These are phyloP conservation scores for Tricholauxania praeusta DNA, from an alignment of 2,888 invertebrate genomes.

Conservation along the genomic window DNA sequence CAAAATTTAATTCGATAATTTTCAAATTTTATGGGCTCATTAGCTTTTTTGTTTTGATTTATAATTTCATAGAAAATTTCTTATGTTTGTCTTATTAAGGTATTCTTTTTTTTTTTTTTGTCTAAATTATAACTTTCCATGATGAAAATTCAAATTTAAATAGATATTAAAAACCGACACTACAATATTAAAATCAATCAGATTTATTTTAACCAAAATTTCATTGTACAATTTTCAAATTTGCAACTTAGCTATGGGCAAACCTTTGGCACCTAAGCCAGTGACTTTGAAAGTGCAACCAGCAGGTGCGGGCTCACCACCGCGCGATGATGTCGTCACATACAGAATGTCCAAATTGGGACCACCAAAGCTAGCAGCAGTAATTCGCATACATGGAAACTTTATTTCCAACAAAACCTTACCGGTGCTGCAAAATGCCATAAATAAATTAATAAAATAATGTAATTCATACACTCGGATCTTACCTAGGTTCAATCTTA, in stretches of 20 bases:
- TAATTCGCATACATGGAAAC: slow-evolving; percentile 76
- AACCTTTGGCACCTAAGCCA: slow-evolving; percentile 72
- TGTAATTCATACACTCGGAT: slow-evolving; percentile 46
- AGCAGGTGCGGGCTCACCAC: slow-evolving; percentile 62
- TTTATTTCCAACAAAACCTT: slow-evolving; percentile 72
- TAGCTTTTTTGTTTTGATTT: no score
- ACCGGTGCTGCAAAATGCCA: slow-evolving; percentile 57
- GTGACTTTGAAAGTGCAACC: slow-evolving; percentile 74
- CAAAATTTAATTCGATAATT: no score
- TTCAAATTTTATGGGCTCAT: no score
- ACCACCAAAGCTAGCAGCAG: slow-evolving; percentile 81
- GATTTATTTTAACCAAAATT: not conserved
- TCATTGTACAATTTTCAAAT: not conserved
- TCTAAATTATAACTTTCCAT: no score
- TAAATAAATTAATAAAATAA: not conserved
- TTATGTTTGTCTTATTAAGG: no score
- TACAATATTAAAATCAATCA: not conserved
- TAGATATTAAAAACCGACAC: no score
- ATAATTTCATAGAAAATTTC: no score
- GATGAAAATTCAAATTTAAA: no score
- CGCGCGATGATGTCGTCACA: slow-evolving; percentile 74
- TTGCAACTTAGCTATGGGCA: slow-evolving; percentile 55
- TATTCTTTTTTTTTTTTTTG: no score
- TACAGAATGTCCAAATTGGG: slow-evolving; percentile 74
- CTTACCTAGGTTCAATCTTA: slow-evolving; percentile 65